Conservation (phyloP, 2,797 vertebrate species). For the Eulemur coronatus region DNA sequence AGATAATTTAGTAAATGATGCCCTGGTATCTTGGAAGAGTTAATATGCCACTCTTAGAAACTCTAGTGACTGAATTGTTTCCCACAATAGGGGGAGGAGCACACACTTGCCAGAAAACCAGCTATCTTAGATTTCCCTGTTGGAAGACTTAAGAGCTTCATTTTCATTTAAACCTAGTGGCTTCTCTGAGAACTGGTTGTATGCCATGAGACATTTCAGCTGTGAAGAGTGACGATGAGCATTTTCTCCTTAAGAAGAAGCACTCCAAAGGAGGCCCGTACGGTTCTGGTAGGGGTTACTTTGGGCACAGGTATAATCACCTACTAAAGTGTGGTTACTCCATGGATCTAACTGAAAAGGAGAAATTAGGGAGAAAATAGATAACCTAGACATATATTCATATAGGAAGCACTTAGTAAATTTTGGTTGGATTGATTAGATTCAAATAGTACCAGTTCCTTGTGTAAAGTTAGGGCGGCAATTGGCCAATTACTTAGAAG, state of each 20-base stretch:
- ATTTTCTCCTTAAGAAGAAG: slow-evolving; percentile 29
- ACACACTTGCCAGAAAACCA: slow-evolving; percentile 58
- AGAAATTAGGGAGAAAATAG: slow-evolving; percentile 36
- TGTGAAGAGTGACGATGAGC: slow-evolving; percentile 53
- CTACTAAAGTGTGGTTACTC: neutral
- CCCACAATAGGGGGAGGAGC: slow-evolving; percentile 47
- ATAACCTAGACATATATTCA: neutral
- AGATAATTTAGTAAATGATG: slow-evolving; percentile 71
- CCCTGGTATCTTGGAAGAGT: slow-evolving; percentile 63
- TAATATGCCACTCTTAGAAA: slow-evolving; percentile 75
- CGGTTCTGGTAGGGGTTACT: slow-evolving; percentile 14
- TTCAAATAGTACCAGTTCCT: neutral
- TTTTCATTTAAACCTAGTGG: slow-evolving; percentile 65
- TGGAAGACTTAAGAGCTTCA: slow-evolving; percentile 65
- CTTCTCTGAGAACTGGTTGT: slow-evolving; percentile 64
- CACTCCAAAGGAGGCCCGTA: neutral
- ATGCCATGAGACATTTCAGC: slow-evolving; percentile 64
- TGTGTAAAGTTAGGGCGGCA: neutral
- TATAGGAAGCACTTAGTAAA: neutral
- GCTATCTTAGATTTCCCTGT: slow-evolving; percentile 71
- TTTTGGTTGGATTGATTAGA: neutral
- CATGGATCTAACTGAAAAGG: neutral
- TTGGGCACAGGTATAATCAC: neutral
- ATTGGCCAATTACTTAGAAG: neutral
- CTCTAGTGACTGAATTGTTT: slow-evolving; percentile 64